Base-by-base conservation (phyloP, 2,888 invertebrate species). In the Andrena praecox region DNA sequence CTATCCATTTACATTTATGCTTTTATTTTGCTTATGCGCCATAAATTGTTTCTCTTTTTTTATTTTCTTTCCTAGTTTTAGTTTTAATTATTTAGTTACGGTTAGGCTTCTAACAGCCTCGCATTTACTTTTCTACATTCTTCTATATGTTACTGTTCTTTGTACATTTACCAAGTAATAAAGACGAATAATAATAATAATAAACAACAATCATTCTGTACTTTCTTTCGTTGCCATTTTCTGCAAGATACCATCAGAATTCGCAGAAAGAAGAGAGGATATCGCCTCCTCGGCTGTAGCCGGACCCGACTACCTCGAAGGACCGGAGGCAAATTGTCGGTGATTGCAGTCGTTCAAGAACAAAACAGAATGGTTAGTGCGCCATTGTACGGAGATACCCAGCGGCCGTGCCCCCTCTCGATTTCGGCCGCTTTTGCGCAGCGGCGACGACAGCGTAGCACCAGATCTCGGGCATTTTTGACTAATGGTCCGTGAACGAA, bases 401-500 rank as follows among this genome's bases (percentile, higher is more conserved):
- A 48, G 70, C 8, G 59, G 12, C 33, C 70, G 63, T 50, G 80
- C 52, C 70, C 80, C 78, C 76, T 54, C 69, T 75, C 74, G 42
- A 78, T 66, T 70, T 67, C 50, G 64, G 59, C 20, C 42, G 73
- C 69, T 64, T 59, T 35, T 54, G 77, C 77, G 75, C 70, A 70
- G 68, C 62, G 27, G 68, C 73, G 70, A 80, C 85, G 72, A 84
- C 85, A 76, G 69, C 66, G 52, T 48, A 60, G 83, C 77, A 68
- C 50, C 62, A 63, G 60, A 79, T 31, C 64, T 75, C 73, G 79
- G 76, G 83, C 87, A 90, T 90, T 92, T 92, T 91, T 90, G 89
- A 91, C 91, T 92, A 93, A 93, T 93, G 92, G 91, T 91, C 91
- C 91, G 91, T 91, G 91, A 92, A 89, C 84, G 89, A 90, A 89